These are phyloP conservation scores for Pyrocephalus nanus DNA, from an alignment of 2,797 vertebrate species.

Conservation along the genomic window DNA sequence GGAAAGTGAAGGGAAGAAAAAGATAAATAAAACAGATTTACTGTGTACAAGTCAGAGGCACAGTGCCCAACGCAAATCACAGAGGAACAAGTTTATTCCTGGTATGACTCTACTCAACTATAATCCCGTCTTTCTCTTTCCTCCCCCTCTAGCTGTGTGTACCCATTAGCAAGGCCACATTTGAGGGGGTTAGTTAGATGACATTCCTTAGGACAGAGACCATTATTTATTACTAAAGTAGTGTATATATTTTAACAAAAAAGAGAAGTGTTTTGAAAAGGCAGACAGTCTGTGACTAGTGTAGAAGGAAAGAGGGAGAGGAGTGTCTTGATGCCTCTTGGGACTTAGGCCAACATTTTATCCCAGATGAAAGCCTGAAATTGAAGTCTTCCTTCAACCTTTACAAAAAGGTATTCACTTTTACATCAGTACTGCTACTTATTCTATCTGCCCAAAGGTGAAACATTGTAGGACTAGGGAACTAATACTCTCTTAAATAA, in stretches of 20 bases:
- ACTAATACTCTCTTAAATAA: not conserved
- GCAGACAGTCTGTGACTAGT: not conserved
- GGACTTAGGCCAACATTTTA: slow-evolving; percentile 6
- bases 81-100: slow-evolving; percentile 52
- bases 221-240: slow-evolving; percentile 21
- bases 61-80: slow-evolving; percentile 55
- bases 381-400: not conserved
- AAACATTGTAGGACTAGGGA: not conserved
- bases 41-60: slow-evolving; percentile 44
- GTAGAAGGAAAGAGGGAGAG: not conserved
- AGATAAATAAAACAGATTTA: slow-evolving; percentile 62
- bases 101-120: not conserved
- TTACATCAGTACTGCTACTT: not conserved
- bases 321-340: not conserved
- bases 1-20: slow-evolving; percentile 60
- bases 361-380: not conserved
- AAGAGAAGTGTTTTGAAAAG: not conserved
- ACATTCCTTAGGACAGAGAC: not conserved
- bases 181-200: not conserved
- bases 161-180: not conserved
- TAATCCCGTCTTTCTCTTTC: not conserved
- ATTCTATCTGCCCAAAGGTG: not conserved
- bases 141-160: not conserved
- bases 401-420: not conserved
- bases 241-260: not conserved